Conservation (phyloP, 2,888 invertebrate genomes). For the Spilosoma lubricipeda region DNA sequence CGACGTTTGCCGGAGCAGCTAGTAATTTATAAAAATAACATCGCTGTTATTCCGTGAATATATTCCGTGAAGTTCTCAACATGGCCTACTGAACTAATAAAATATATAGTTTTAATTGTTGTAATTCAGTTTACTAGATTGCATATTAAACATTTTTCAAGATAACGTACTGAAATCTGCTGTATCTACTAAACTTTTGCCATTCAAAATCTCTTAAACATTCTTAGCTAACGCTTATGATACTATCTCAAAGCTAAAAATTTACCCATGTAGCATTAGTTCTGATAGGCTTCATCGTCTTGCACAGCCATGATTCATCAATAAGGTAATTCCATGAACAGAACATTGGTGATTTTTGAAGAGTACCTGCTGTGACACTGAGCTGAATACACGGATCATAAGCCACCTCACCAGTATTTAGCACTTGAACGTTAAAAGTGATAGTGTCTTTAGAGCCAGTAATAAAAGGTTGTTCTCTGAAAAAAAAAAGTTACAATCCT, state of each 20-base stretch:
- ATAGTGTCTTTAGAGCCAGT: conserved; percentile 60
- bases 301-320: conserved; percentile 19
- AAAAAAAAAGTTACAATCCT: neutral
- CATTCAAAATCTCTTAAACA: neutral
- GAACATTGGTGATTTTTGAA: conserved; percentile 34
- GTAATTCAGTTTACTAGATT: neutral
- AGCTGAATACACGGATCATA: conserved; percentile 62
- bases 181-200: neutral
- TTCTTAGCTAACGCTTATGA: neutral
- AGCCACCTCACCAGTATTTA: conserved; percentile 65
- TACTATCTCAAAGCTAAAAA: neutral
- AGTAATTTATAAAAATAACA: neutral
- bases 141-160: neutral
- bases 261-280: conserved; percentile 21
- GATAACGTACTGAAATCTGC: neutral
- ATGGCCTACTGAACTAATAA: neutral
- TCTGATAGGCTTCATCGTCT: conserved; percentile 13
- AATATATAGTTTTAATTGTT: neutral
- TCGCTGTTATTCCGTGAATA: too few species aligned
- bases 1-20: too few species aligned
- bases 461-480: conserved; percentile 43
- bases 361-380: conserved; percentile 37
- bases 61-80: neutral
- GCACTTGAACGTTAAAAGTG: conserved; percentile 43
- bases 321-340: conserved; percentile 17